A percentile compares a stretch with the other conserved stretches of the same genome.
These are phyloP conservation scores for Neoaliturus tenellus DNA, from an alignment of 2,888 invertebrate species.

Conservation along the genomic window DNA sequence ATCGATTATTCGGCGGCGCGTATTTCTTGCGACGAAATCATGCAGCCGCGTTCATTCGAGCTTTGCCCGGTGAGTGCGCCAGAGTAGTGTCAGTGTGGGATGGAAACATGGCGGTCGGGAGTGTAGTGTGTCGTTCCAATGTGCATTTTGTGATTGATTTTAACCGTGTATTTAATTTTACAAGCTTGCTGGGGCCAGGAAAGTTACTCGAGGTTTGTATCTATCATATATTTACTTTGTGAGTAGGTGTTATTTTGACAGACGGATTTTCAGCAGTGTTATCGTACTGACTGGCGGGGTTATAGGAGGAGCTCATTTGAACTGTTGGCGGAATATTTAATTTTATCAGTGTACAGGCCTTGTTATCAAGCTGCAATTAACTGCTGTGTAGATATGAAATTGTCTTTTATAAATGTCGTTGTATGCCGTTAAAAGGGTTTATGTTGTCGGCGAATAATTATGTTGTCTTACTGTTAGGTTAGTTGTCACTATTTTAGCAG, in stretches of 20 bases:
- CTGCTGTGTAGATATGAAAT: background rate
- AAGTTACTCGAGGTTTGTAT: constrained; percentile 59
- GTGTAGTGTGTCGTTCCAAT: constrained; percentile 62
- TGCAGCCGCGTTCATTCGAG: constrained; percentile 57
- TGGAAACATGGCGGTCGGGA: constrained; percentile 63
- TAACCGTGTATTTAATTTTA: constrained; percentile 60
- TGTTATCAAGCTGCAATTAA: background rate
- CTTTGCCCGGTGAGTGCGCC: constrained; percentile 56
- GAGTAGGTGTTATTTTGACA: background rate
- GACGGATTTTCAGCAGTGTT: background rate
- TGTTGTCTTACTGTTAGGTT: background rate
- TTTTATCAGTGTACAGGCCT: background rate
- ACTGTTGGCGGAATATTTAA: constrained; percentile 50
- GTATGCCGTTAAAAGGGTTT: background rate
- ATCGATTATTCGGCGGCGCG: constrained; percentile 57
- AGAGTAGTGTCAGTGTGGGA: constrained; percentile 57
- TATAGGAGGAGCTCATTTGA: constrained; percentile 50
- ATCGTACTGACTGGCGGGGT: constrained; percentile 17
- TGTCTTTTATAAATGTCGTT: background rate
- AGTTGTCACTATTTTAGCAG: background rate
- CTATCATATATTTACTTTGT: background rate
- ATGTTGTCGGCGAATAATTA: background rate
- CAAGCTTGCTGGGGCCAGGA: constrained; percentile 54
- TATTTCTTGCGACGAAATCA: constrained; percentile 58
- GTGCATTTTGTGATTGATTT: constrained; percentile 61